Base-by-base conservation (phyloP, 1,140 invertebrate genomes). In the Nixonia krombeini region DNA sequence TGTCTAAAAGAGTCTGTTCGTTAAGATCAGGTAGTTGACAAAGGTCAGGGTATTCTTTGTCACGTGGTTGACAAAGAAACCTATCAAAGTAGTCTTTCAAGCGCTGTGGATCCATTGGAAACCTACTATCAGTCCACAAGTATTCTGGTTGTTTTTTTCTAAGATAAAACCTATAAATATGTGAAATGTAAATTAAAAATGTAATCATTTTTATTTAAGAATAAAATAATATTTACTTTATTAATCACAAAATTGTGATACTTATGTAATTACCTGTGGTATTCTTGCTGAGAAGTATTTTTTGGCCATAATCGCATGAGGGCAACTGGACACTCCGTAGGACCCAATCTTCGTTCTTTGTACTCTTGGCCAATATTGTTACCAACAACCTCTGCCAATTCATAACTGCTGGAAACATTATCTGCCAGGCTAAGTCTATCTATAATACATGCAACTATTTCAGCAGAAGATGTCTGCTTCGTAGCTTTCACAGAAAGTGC, bases 11-110 rank as follows among this genome's bases (percentile, higher is more conserved):
- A 0, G 96, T 97, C 84, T 93, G 91, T 82, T 98, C 96, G 74
- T 97, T 98, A 40, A 99, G 87, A 86, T 98, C 95, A 2, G 96
- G 96, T 66, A 98, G 86, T 84, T 97, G 95, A 81, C 96, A 98
- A 46, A 99, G 87, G 85, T 99, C 96, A 4, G 96, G 94, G 85
- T 97, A 97, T 82, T 97, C 95, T 56, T 94, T 89, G 78, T 95
- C 93, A 62, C 91, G 90, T 4, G 94, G 94, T 79, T 96, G 94
- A 79, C 94, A 94, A 0, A 97, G 87, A 84, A 97, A 97, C 64
- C 93, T 88, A 83, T 95, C 91, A 81, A 96, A 95, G 84, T 95
- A 95, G 76, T 96, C 93, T 76, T 93, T 90, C 71, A 95, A 91
- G 16, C 97, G 88, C 82, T 96, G 94, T 13, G 94, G 92, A 86